phyloP scores from a whole-genome alignment of 2,113 vertebrate genomes.

The Glaucomys volans region DNA sequence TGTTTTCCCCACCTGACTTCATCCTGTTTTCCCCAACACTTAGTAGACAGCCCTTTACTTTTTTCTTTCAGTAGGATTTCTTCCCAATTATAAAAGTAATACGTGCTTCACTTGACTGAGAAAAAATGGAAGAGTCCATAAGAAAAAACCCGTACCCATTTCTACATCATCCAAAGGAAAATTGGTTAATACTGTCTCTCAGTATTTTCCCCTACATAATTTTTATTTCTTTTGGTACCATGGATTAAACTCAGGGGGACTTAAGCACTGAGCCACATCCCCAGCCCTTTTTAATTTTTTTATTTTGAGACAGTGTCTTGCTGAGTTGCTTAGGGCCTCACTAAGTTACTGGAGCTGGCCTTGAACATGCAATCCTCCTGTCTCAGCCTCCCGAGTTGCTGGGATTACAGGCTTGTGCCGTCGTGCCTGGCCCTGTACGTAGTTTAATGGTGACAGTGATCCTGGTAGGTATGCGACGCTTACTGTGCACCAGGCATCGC shows the following conservation, averaged over 20 bases:
- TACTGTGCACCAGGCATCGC: not conserved
- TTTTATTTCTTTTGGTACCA: too few species aligned
- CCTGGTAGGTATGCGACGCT: not conserved
- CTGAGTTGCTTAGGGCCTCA: too few species aligned
- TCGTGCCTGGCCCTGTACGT: not conserved
- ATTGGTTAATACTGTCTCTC: not conserved
- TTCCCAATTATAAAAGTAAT: not conserved
- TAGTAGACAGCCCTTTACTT: not conserved
- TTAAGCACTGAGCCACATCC: too few species aligned
- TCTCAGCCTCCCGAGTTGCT: too few species aligned
- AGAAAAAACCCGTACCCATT: not conserved
- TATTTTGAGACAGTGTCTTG: too few species aligned
- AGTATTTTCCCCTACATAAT: not conserved
- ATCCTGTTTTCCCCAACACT: not conserved
- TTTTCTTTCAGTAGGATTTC: not conserved
- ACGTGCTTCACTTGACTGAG: not conserved
- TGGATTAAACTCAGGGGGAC: too few species aligned
- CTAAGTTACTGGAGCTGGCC: too few species aligned
- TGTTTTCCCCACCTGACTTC: not conserved
- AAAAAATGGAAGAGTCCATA: not conserved
- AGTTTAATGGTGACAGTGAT: not conserved
- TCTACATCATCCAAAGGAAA: not conserved
- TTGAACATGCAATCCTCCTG: too few species aligned
- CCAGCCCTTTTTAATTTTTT: too few species aligned
- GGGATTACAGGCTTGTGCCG: too few species aligned